phyloP scores from a whole-genome alignment of 2,888 invertebrate species.

The Sinohyriopsis cumingii region DNA sequence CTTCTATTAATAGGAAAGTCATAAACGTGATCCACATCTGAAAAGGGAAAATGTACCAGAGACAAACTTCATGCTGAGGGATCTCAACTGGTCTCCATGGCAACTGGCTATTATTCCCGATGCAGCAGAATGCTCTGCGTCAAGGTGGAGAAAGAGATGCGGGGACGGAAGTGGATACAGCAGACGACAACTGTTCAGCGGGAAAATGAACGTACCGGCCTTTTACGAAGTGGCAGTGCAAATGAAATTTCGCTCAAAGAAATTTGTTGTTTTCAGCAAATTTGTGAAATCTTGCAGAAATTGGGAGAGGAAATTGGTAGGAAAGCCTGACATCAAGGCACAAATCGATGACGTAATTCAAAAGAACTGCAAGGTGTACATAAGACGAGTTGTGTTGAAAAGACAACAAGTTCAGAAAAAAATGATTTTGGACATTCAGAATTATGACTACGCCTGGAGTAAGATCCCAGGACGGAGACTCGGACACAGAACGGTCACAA shows the following conservation, averaged over 20 bases:
- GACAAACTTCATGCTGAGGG: conserved; percentile 40
- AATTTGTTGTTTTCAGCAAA: conserved; percentile 41
- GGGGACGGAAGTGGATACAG: conserved; percentile 34
- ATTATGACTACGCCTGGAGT: conserved; percentile 45
- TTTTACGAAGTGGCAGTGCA: conserved; percentile 47
- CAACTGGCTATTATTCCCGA: conserved; percentile 27
- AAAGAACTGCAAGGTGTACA: conserved; percentile 32
- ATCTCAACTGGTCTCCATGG: conserved; percentile 45
- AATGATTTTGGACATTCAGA: conserved; percentile 15
- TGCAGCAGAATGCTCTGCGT: not conserved
- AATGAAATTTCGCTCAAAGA: conserved; percentile 20
- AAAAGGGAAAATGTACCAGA: conserved; percentile 39
- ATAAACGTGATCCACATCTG: conserved; percentile 19
- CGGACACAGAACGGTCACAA: conserved; percentile 13
- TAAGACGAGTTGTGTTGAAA: conserved; percentile 29
- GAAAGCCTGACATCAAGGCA: conserved; percentile 20
- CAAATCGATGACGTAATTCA: conserved; percentile 38
- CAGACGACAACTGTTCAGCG: conserved; percentile 28
- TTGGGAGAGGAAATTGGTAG: conserved; percentile 41
- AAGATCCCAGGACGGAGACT: not conserved
- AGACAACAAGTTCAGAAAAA: conserved; percentile 17
- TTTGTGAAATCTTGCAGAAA: conserved; percentile 9
- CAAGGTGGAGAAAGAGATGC: conserved; percentile 19
- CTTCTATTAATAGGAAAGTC: conserved; percentile 7
- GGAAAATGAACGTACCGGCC: conserved; percentile 35